Base-by-base conservation (phyloP, 1,140 invertebrate species). In the Brachionus koreanus region DNA sequence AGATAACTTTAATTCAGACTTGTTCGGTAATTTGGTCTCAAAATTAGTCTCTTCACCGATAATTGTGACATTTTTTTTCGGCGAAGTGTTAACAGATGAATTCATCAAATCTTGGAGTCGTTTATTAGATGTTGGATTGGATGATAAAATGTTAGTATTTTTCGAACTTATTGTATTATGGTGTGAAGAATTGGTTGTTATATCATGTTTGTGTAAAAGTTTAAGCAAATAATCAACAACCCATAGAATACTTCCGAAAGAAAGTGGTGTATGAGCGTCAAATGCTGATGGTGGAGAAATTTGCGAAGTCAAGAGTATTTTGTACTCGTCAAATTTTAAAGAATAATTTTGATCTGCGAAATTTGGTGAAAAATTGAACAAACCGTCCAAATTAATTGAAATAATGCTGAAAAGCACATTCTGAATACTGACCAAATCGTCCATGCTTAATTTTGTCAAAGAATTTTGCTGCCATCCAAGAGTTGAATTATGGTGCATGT, bases 171-270 rank as follows among this genome's bases (percentile, higher is more conserved):
- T 33, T 12, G 46, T 6, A 7, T 52, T 52, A 9, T 33, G 37
- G 19, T 35, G 1, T 13, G 74, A 57, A 16, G 74, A 19, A 61
- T 61, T 77, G 23, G 46, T n/a, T 35, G n/a, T 25, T 9, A 61
- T 25, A 25, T 57, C 61, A 61, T 79, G 57, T 12, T 37, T 57
- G 10, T 79, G 49, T 25, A 65, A 79, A 23, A 79, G 35, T 37
- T 35, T 79, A 10, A 79, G 39, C 19, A 57, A 39, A 37, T 61
- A 61, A 39, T 79, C 76, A 42, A 79, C 39, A 19, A 61, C 13
- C 76, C 76, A 79, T 3, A 79, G 49, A 35, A 79, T 61, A 61
- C 76, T 79, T 19, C 76, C 76, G 25, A 79, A 79, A 25, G 76
- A 79, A 3, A 79, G n/a, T 19, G 76, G 35, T 10, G 49, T 39